Evolutionary conservation across 2,888 invertebrate genomes (phyloP).

Genomic region (Nymphalis polychloros): DNA sequence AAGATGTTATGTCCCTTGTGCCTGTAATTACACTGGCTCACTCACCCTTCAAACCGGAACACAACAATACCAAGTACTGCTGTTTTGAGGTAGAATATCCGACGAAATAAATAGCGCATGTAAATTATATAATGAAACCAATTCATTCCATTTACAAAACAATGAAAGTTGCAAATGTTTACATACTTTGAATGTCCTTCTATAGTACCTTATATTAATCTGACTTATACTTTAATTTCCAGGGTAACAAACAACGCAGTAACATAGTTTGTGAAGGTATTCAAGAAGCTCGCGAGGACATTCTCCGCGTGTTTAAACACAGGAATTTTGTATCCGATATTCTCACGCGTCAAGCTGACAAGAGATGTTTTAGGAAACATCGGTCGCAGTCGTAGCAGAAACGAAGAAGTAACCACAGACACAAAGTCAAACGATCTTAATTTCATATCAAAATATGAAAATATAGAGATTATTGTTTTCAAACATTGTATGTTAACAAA

Average conservation of each 20-base stretch:
- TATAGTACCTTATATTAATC: background rate
- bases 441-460: constrained; percentile 4
- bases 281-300: constrained; percentile 92
- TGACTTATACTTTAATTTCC: constrained; percentile 46
- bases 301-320: constrained; percentile 95
- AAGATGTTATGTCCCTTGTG: too few species aligned
- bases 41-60: too few species aligned
- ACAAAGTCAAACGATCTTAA: constrained; percentile 30
- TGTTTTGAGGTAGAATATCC: too few species aligned
- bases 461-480: constrained; percentile 1
- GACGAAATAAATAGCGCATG: too few species aligned
- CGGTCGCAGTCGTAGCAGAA: constrained; percentile 84
- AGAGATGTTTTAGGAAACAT: constrained; percentile 95
- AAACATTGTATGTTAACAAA: background rate
- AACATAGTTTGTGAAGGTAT: constrained; percentile 96
- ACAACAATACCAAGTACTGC: too few species aligned
- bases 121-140: too few species aligned
- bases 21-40: too few species aligned
- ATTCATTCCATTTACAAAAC: too few species aligned
- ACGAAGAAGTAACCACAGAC: constrained; percentile 35
- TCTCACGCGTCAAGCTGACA: constrained; percentile 94
- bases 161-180: background rate
- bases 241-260: constrained; percentile 97
- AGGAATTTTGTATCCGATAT: constrained; percentile 94
- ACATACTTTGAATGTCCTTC: background rate